Evolutionary conservation across 1,140 invertebrate genomes (phyloP).

Genomic region (Galleria mellonella): DNA sequence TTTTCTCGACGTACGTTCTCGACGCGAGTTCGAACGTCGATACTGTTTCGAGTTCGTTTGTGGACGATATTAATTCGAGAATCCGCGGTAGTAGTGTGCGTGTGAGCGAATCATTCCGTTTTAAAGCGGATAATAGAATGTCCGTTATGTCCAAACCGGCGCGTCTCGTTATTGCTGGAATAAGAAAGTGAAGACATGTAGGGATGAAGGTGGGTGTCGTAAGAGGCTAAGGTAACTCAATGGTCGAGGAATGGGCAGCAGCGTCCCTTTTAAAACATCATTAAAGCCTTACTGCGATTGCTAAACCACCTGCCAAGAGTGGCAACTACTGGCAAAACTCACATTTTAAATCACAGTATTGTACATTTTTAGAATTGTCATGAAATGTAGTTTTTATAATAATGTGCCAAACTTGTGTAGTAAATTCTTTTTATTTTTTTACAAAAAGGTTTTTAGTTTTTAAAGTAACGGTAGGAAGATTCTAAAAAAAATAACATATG

Average conservation of each 20-base stretch:
- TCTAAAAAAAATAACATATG: background rate
- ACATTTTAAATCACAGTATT: no score
- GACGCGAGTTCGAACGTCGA: conserved; percentile 12
- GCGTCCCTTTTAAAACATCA: no score
- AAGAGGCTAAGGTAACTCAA: no score
- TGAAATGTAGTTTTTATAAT: no score
- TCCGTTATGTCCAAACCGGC: conserved; percentile 17
- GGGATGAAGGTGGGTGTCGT: no score
- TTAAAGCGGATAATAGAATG: conserved; percentile 13
- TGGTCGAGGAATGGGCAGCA: no score
- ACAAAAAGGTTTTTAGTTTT: background rate
- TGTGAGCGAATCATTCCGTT: conserved; percentile 15
- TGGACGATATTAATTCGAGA: conserved; percentile 7
- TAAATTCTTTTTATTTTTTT: background rate
- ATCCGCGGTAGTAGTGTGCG: conserved; percentile 13
- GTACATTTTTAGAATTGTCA: background rate
- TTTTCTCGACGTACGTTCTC: conserved; percentile 20
- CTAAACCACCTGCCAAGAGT: background rate
- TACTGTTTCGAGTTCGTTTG: background rate
- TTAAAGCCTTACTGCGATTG: no score
- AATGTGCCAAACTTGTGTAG: no score
- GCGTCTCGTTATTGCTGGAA: conserved; percentile 14
- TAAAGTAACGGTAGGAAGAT: background rate
- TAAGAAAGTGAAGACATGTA: background rate
- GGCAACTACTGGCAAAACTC: no score